Evolutionary conservation across 1,140 invertebrate species (phyloP).

Genomic region (Drosophila athabasca): DNA sequence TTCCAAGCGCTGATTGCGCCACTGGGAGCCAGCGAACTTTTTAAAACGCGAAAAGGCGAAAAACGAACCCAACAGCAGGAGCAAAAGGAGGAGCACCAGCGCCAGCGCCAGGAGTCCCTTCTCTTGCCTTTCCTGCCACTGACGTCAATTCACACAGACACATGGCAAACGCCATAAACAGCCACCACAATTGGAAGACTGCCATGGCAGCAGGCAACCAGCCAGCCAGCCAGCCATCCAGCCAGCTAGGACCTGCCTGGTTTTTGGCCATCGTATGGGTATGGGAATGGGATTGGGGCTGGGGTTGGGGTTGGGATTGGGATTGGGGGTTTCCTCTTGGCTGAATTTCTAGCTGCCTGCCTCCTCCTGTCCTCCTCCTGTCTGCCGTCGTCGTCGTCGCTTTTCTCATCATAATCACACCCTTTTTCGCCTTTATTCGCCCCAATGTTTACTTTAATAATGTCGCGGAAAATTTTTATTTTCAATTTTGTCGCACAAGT

Average conservation of each 20-base stretch:
- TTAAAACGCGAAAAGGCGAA: slow-evolving; percentile 71
- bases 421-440: slow-evolving; percentile 48
- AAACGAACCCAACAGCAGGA: slow-evolving; percentile 23
- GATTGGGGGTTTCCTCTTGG: too few species aligned
- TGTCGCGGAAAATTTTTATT: slow-evolving; percentile 81
- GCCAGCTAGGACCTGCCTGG: slow-evolving; percentile 8
- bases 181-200: slow-evolving; percentile 79
- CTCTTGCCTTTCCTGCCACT: slow-evolving; percentile 8
- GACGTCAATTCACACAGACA: slow-evolving; percentile 76
- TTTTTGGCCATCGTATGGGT: background rate
- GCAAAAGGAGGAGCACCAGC: slow-evolving; percentile 3
- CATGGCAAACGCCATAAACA: slow-evolving; percentile 79
- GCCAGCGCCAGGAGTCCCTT: slow-evolving; percentile 9
- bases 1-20: slow-evolving; percentile 73
- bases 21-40: slow-evolving; percentile 66
- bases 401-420: slow-evolving; percentile 80
- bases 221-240: slow-evolving; percentile 4
- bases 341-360: background rate
- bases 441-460: slow-evolving; percentile 81
- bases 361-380: too few species aligned
- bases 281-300: too few species aligned
- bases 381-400: too few species aligned
- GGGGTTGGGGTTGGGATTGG: too few species aligned
- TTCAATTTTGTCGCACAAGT: slow-evolving; percentile 76
- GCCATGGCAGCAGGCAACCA: slow-evolving; percentile 56